Base-by-base conservation (phyloP, 2,888 invertebrate genomes). In the Sinodicranocentrus sp. region DNA sequence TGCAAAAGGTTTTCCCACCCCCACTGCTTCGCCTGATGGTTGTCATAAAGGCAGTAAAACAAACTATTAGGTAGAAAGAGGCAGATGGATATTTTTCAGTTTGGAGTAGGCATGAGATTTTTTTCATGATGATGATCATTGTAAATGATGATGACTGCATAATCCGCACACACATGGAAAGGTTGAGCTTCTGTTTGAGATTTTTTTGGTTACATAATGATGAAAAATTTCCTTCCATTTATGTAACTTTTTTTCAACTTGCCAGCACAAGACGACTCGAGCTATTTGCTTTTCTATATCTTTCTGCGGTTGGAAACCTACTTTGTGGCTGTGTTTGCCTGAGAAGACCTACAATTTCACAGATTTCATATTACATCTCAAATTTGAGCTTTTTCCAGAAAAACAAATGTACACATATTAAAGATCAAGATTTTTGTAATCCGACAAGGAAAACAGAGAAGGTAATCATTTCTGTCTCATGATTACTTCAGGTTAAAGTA, bases 91-190 rank as follows among this genome's bases (percentile, higher is more conserved):
- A 33, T 33, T 39, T 48, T 21, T 57, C 57, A n/a, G n/a, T 59
- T 3, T 67, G 28, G 19, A 26, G 78, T 61, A 65, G 44, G 28
- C 61, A 61, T 73, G 43, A 59, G 61, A 2, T 8, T 61, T 25
- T 61, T 5, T 2, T 48, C 48, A 57, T 39, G 54, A 71, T 70
- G 77, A 68, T 19, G 78, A 70, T 70, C 39, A 48, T 65, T 17
- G 78, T 70, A 67, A 77, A 67, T 77, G 48, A 68, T 68, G 68
- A 68, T 68, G 76, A 77, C 67, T 43, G 61, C 61, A 61, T 61
- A 61, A 23, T 19, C 44, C 73, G 43, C 15, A n/a, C 17, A 68
- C 26, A 54, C 79, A 79, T 79, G 61, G 52, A 61, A 68, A 44
- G 17, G 48, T 39, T 65, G 13, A 43, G 39, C 65, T 43, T 39